Evolutionary conservation across 2,797 vertebrate genomes (phyloP).

Genomic region (Morus bassanus): DNA sequence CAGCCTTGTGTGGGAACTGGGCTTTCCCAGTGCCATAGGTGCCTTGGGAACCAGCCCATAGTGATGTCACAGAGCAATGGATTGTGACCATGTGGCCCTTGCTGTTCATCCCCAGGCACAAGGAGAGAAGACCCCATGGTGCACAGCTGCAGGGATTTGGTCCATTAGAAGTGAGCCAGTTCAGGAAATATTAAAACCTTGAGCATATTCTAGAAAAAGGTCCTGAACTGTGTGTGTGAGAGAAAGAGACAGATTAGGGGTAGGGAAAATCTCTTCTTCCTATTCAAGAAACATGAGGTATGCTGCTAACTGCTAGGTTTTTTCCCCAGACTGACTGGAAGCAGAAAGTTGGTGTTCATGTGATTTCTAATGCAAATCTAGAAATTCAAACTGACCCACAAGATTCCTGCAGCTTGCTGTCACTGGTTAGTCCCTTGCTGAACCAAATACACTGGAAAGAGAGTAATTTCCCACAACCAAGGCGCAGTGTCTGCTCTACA

Average conservation of each 20-base stretch:
- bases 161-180: not conserved
- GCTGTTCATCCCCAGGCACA: not conserved
- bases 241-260: accelerated
- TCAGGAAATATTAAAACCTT: not conserved
- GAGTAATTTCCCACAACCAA: not conserved
- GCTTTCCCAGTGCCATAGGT: not conserved
- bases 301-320: not conserved
- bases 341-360: not conserved
- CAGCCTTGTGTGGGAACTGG: not conserved
- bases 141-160: not conserved
- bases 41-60: not conserved
- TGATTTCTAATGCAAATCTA: not conserved
- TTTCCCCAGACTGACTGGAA: not conserved
- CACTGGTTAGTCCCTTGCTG: not conserved
- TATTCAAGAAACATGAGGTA: not conserved
- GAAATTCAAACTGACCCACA: not conserved
- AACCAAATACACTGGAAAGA: not conserved
- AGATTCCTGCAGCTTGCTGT: not conserved
- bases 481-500: not conserved
- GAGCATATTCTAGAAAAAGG: not conserved
- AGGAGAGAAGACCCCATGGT: not conserved
- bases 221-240: not conserved
- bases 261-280: not conserved
- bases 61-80: not conserved
- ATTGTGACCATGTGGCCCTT: not conserved